phyloP scores from a whole-genome alignment of 2,113 vertebrate species.

The Scopus umbretta region DNA sequence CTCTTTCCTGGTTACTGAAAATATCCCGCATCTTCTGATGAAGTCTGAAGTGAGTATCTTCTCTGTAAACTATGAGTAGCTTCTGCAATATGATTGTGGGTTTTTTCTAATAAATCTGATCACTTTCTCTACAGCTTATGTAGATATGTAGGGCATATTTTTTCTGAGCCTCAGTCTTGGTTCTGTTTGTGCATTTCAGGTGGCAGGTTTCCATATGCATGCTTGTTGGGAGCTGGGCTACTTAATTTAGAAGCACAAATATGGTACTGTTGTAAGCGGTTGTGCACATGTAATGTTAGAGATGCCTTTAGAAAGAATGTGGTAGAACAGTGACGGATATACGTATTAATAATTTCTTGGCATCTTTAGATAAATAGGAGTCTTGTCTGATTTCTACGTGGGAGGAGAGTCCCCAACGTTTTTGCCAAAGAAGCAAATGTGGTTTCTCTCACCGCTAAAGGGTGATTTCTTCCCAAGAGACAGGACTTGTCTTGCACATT shows the following conservation, averaged over 20 bases:
- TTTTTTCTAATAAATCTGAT: neutral
- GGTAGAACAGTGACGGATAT: neutral
- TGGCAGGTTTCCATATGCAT: rapidly evolving
- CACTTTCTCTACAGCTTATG: neutral
- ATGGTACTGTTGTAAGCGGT: neutral
- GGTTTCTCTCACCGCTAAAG: slow-evolving; percentile 21
- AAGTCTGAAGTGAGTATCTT: neutral
- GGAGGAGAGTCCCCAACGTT: neutral
- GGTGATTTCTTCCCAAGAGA: slow-evolving; percentile 32
- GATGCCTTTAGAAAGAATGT: neutral
- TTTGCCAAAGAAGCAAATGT: slow-evolving; percentile 26
- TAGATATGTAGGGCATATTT: neutral
- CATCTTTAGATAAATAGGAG: neutral
- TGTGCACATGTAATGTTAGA: neutral
- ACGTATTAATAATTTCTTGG: neutral
- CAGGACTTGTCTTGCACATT: slow-evolving; percentile 50
- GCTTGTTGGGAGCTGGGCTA: neutral
- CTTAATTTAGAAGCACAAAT: neutral
- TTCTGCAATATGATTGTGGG: neutral
- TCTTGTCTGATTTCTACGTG: neutral
- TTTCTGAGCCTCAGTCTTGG: neutral
- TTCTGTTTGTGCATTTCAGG: neutral
- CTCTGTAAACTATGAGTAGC: neutral
- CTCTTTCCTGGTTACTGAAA: neutral
- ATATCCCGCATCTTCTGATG: neutral